Conservation (phyloP, 1,140 invertebrate genomes). For the Riptortus pedestris region DNA sequence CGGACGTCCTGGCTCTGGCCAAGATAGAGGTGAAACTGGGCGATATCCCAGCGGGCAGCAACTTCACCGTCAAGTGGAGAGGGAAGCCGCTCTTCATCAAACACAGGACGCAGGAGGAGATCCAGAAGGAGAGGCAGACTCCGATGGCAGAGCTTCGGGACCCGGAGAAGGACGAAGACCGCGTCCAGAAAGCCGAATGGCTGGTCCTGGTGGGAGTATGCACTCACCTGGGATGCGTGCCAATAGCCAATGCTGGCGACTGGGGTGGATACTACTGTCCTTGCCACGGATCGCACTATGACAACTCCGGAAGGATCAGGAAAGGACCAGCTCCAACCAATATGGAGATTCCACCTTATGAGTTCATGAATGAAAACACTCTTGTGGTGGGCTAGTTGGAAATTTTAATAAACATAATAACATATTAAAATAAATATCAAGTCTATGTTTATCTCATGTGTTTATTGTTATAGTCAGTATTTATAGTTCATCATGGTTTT, state of each 20-base stretch:
- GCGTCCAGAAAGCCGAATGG: slow-evolving; percentile 77
- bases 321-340: slow-evolving; percentile 96
- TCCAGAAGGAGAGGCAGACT: slow-evolving; percentile 62
- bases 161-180: slow-evolving; percentile 71
- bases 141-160: slow-evolving; percentile 69
- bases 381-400: slow-evolving; percentile 33
- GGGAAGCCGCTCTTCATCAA: slow-evolving; percentile 94
- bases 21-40: slow-evolving; percentile 88
- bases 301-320: slow-evolving; percentile 88
- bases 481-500: too few relatives aligned
- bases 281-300: slow-evolving; percentile 98
- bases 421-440: too few relatives aligned
- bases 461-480: too few relatives aligned
- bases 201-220: slow-evolving; percentile 90
- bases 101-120: slow-evolving; percentile 74
- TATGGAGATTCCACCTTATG: slow-evolving; percentile 82
- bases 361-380: slow-evolving; percentile 53
- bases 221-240: slow-evolving; percentile 95
- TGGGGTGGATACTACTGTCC: slow-evolving; percentile 95
- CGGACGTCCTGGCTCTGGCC: slow-evolving; percentile 86
- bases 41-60: slow-evolving; percentile 84
- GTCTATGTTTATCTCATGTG: too few relatives aligned
- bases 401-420: too few relatives aligned
- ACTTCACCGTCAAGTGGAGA: slow-evolving; percentile 92
- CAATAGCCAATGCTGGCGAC: slow-evolving; percentile 79